These are phyloP conservation scores for Urocyon cinereoargenteus DNA, from an alignment of 2,797 vertebrate species.

Conservation along the genomic window DNA sequence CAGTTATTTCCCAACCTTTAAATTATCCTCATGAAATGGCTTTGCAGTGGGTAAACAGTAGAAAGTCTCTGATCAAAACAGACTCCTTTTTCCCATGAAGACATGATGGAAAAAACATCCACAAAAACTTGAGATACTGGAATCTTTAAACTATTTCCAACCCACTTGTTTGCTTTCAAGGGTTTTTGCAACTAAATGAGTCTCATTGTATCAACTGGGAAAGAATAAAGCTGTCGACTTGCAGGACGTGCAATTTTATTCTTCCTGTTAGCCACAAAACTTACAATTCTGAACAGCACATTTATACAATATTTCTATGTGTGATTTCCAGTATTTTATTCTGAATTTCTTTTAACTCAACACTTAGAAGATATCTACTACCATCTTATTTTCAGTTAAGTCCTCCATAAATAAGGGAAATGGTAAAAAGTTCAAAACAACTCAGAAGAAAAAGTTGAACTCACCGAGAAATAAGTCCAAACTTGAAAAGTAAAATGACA, in stretches of 20 bases:
- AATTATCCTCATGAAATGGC: neutral
- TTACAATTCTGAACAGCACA: neutral
- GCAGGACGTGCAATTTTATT: neutral
- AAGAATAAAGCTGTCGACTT: neutral
- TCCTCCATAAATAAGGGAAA: neutral
- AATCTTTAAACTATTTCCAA: neutral
- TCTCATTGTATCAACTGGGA: neutral
- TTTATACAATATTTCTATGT: neutral
- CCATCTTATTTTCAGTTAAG: neutral
- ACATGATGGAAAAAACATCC: neutral
- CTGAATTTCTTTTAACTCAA: constrained; percentile 10
- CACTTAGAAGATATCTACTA: neutral
- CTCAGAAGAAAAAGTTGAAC: neutral
- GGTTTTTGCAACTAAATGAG: neutral
- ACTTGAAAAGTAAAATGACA: neutral
- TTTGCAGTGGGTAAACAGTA: neutral
- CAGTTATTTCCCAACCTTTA: neutral
- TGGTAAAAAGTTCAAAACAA: neutral
- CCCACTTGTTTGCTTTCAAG: neutral
- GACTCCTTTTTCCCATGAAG: neutral
- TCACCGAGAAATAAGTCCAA: neutral
- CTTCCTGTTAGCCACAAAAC: neutral
- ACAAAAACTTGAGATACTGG: neutral
- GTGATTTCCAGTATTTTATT: neutral
- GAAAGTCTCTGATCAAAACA: neutral